phyloP scores from a whole-genome alignment of 2,113 vertebrate genomes.

The Paratilapia polleni region DNA sequence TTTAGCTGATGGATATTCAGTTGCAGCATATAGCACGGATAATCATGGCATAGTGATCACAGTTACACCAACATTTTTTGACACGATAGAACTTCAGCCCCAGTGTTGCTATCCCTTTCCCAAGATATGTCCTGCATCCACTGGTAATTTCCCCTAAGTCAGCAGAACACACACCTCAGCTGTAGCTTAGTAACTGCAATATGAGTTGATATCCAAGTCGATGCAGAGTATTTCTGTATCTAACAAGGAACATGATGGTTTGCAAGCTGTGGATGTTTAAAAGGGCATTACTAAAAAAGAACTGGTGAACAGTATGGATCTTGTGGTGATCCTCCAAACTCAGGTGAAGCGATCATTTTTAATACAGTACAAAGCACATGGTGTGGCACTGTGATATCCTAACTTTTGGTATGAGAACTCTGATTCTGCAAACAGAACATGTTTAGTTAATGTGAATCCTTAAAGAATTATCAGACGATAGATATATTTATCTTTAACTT shows the following conservation, averaged over 20 bases:
- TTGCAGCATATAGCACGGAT: background rate
- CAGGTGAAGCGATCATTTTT: background rate
- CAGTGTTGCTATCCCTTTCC: background rate
- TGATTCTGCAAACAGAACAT: conserved; percentile 40
- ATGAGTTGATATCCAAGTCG: conserved; percentile 14
- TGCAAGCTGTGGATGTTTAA: background rate
- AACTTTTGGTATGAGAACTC: background rate
- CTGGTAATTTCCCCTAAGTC: conserved; percentile 28
- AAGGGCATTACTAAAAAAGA: conserved; percentile 51
- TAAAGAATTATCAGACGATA: background rate
- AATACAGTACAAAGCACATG: background rate
- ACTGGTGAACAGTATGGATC: background rate
- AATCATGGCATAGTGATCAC: background rate
- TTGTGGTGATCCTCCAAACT: background rate
- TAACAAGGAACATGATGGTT: conserved; percentile 21
- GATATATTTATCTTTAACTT: background rate
- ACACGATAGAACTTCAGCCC: background rate
- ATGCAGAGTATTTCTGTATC: conserved; percentile 56
- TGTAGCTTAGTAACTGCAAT: conserved; percentile 56
- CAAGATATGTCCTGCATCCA: background rate
- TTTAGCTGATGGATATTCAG: background rate
- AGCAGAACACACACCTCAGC: conserved; percentile 45
- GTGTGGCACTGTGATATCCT: background rate
- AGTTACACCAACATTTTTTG: background rate
- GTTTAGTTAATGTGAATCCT: background rate